These are phyloP conservation scores for Myrmecophaga tridactyla DNA, from an alignment of 2,113 vertebrate species.

Conservation along the genomic window DNA sequence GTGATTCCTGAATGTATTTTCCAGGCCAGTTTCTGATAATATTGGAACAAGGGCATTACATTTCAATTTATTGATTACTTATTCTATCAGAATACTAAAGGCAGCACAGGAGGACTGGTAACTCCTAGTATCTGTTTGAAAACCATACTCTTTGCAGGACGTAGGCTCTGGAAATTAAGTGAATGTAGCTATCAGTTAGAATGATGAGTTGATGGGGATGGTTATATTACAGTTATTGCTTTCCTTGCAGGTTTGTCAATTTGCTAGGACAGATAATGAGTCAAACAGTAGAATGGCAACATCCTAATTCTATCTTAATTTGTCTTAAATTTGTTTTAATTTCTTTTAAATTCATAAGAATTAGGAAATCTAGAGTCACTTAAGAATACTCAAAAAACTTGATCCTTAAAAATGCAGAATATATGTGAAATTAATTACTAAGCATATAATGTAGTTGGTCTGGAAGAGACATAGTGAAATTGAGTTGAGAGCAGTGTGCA, in stretches of 20 bases:
- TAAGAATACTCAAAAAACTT: background rate
- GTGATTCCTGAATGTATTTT: conserved; percentile 53
- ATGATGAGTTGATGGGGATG: background rate
- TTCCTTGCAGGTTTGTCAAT: background rate
- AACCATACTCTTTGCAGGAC: background rate
- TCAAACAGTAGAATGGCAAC: background rate
- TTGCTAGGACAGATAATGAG: background rate
- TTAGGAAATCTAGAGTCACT: background rate
- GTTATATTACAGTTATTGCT: background rate
- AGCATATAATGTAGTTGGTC: background rate
- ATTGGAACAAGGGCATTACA: background rate
- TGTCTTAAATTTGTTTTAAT: background rate
- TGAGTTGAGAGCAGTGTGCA: background rate
- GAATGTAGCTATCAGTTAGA: background rate
- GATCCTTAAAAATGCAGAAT: background rate
- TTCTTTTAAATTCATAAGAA: background rate
- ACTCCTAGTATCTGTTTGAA: background rate
- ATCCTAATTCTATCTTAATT: background rate
- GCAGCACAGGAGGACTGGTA: background rate
- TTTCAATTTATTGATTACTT: background rate
- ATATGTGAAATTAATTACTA: background rate
- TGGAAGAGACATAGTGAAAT: conserved; percentile 47
- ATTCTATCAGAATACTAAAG: background rate
- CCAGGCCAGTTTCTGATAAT: background rate
- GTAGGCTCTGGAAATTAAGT: background rate